Conservation (phyloP, 2,113 vertebrate genomes). For the Acrocephalus arundinaceus region DNA sequence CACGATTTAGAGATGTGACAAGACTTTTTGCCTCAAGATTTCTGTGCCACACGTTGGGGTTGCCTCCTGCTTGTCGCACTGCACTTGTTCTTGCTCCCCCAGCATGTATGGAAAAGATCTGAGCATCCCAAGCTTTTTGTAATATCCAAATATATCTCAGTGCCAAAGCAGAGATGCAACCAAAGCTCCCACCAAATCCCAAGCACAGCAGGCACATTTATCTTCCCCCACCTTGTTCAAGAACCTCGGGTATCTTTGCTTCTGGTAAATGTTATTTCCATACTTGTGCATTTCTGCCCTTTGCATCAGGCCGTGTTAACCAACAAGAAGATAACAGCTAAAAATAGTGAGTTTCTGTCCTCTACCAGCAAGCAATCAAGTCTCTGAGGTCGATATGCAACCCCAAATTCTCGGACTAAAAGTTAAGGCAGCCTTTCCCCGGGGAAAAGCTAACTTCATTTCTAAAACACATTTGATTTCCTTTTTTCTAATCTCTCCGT, state of each 20-base stretch:
- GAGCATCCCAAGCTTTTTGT: not conserved
- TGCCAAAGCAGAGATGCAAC: not conserved
- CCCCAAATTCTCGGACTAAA: conserved; percentile 42
- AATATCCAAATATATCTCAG: not conserved
- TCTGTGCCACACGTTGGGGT: not conserved
- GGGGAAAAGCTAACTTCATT: conserved; percentile 75
- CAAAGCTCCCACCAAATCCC: not conserved
- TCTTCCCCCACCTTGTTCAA: not conserved
- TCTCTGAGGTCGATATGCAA: conserved; percentile 9
- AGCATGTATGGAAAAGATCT: not conserved
- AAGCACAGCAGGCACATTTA: not conserved
- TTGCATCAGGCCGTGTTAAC: not conserved
- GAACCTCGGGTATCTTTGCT: not conserved
- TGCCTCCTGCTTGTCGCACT: not conserved
- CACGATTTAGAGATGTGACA: not conserved
- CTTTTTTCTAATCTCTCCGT: conserved; percentile 70
- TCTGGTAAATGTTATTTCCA: not conserved
- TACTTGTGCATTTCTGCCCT: not conserved
- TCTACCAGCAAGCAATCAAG: not conserved
- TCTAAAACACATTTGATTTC: conserved; percentile 76
- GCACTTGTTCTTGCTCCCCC: not conserved
- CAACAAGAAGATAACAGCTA: not conserved
- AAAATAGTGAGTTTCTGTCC: conserved; percentile 14
- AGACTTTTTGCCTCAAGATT: conserved; percentile 11
- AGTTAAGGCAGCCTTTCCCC: conserved; percentile 57